Conservation (phyloP, 2,113 vertebrate species). For the Entelurus aequoreus region DNA sequence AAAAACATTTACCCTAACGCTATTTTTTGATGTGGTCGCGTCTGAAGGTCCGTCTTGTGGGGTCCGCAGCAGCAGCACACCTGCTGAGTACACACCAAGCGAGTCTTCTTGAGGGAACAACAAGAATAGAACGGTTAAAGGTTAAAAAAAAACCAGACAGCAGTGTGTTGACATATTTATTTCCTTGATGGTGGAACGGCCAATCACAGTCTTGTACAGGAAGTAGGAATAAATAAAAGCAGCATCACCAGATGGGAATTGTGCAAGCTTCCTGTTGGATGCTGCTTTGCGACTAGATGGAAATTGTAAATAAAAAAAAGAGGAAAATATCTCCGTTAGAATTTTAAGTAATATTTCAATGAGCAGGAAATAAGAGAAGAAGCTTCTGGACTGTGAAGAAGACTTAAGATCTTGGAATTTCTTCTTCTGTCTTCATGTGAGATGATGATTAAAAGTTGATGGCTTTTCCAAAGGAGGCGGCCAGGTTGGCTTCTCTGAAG, state of each 20-base stretch:
- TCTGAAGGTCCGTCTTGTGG: too few relatives aligned
- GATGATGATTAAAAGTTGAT: conserved; percentile 86
- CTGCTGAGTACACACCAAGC: conserved; percentile 47
- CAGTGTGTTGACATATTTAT: too few relatives aligned
- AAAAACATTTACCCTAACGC: too few relatives aligned
- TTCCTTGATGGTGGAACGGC: too few relatives aligned
- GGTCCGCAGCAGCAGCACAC: conserved; percentile 30
- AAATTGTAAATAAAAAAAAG: background rate
- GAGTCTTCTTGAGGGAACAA: conserved; percentile 27
- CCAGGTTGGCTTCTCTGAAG: conserved; percentile 97
- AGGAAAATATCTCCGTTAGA: background rate
- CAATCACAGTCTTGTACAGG: background rate
- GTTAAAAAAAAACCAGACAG: background rate
- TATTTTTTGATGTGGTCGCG: too few relatives aligned
- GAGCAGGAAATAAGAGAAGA: background rate
- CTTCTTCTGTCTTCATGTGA: conserved; percentile 4
- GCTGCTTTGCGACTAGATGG: background rate
- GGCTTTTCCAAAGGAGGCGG: conserved; percentile 94
- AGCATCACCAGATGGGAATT: background rate
- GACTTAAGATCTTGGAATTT: background rate
- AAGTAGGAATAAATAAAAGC: background rate
- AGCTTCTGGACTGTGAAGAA: background rate
- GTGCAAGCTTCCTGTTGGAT: background rate
- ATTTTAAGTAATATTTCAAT: background rate
- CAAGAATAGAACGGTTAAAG: background rate